phyloP scores from a whole-genome alignment of 2,797 vertebrate species.

The Lateolabrax maculatus region DNA sequence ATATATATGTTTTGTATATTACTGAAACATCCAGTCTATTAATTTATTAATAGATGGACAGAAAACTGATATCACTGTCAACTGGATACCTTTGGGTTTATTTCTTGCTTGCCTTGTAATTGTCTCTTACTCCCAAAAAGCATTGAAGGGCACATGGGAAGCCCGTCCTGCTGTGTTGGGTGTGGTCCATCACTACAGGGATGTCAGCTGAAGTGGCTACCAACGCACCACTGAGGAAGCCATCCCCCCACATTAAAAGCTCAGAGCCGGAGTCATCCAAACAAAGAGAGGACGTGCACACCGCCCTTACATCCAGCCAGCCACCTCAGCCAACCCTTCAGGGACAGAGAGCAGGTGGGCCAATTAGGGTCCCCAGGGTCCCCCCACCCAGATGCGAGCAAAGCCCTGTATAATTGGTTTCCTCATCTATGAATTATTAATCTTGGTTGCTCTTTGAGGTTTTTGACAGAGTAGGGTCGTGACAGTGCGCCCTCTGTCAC shows the following conservation, averaged over 20 bases:
- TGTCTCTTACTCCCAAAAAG: not conserved
- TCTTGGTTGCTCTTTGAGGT: slow-evolving; percentile 70
- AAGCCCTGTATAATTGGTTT: slow-evolving; percentile 84
- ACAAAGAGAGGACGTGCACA: slow-evolving; percentile 74
- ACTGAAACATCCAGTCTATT: too few relatives aligned
- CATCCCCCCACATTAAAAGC: slow-evolving; percentile 41
- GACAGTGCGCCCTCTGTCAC: slow-evolving; percentile 64
- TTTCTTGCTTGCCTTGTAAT: not conserved
- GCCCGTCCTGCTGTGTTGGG: slow-evolving; percentile 37
- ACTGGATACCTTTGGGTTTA: too few relatives aligned
- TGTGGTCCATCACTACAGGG: slow-evolving; percentile 58
- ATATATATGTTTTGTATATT: too few relatives aligned
- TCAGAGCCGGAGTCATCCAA: slow-evolving; percentile 43
- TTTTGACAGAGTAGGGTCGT: slow-evolving; percentile 53
- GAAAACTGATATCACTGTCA: too few relatives aligned
- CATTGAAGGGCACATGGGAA: not conserved
- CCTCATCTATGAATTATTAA: slow-evolving; percentile 88
- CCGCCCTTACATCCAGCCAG: slow-evolving; percentile 42
- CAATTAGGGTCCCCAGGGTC: slow-evolving; percentile 79
- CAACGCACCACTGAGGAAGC: slow-evolving; percentile 26
- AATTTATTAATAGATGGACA: too few relatives aligned
- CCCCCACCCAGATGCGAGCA: slow-evolving; percentile 70
- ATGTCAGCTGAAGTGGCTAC: slow-evolving; percentile 30
- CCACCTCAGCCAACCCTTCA: slow-evolving; percentile 53
- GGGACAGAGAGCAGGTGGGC: slow-evolving; percentile 85